Evolutionary conservation across 2,113 vertebrate species (phyloP).

Genomic region (Stigmatopora argus): DNA sequence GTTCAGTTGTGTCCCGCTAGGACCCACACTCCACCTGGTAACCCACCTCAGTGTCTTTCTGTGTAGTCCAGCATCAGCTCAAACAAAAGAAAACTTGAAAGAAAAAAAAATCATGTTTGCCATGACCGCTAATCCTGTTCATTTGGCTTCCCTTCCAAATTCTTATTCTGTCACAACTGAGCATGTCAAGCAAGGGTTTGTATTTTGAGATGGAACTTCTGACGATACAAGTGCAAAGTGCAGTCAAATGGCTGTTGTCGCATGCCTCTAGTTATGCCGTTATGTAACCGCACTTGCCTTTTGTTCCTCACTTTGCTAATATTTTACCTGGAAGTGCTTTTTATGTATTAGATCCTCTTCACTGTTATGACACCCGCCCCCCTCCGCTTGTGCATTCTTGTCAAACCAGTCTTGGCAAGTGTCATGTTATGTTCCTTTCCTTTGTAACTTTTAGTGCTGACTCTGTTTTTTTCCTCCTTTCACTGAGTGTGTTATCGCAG

Average conservation of each 20-base stretch:
- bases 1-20: conserved; percentile 79
- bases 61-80: conserved; percentile 72
- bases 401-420: not conserved
- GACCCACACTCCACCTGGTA: conserved; percentile 79
- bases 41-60: conserved; percentile 80
- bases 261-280: not conserved
- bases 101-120: conserved; percentile 20
- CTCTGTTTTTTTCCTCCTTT: conserved; percentile 12
- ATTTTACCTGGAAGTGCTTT: not conserved
- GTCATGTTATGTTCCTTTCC: not conserved
- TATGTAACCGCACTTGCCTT: not conserved
- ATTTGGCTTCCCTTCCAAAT: conserved; percentile 7
- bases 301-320: not conserved
- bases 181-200: conserved; percentile 67
- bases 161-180: conserved; percentile 14
- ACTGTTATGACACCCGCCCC: not conserved
- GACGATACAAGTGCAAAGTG: not conserved
- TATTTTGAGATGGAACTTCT: conserved; percentile 58
- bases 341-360: not conserved
- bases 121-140: conserved; percentile 16
- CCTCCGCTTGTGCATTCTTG: conserved; percentile 2
- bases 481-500: conserved; percentile 15
- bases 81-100: conserved; percentile 28
- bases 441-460: conserved; percentile 11
- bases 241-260: not conserved